Percentiles rank a stretch among this genome's conserved stretches.
Evolutionary conservation across 2,888 invertebrate genomes (phyloP).

Genomic region (Hololepta plana): DNA sequence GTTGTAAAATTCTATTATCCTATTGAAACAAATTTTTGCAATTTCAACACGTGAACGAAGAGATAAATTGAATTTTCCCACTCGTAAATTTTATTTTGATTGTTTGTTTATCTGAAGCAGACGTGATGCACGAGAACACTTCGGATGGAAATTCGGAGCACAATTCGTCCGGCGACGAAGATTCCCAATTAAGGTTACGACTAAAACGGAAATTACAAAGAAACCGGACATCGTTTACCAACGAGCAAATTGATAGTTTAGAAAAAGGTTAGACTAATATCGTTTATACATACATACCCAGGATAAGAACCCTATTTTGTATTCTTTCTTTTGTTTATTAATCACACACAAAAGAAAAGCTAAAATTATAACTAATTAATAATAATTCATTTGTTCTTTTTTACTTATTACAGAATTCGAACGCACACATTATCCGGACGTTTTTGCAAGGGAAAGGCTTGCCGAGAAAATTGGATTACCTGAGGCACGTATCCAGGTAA

Average conservation of each 20-base stretch:
- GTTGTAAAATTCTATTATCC: too few relatives aligned
- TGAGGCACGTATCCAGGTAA: conserved; percentile 98
- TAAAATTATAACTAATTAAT: background rate
- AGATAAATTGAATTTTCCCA: too few relatives aligned
- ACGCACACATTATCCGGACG: conserved; percentile 93
- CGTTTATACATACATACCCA: too few relatives aligned
- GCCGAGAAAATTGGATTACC: conserved; percentile 96
- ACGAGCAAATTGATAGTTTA: conserved; percentile 95
- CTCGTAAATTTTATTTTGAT: too few relatives aligned
- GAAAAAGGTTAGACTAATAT: conserved; percentile 74
- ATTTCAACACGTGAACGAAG: too few relatives aligned
- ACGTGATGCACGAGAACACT: conserved; percentile 40
- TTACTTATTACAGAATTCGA: conserved; percentile 67
- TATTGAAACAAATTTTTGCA: too few relatives aligned
- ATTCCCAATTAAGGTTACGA: conserved; percentile 80
- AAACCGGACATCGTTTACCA: conserved; percentile 95
- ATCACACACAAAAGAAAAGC: conserved; percentile 1
- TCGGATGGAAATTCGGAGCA: conserved; percentile 85
- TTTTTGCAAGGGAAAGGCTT: conserved; percentile 87
- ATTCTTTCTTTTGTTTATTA: conserved; percentile 1
- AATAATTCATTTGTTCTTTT: background rate
- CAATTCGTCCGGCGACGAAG: conserved; percentile 77
- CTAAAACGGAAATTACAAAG: conserved; percentile 93
- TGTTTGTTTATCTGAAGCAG: conserved; percentile 2
- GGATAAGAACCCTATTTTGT: background rate